Percentiles rank a stretch among this genome's conserved stretches.
phyloP scores from a whole-genome alignment of 2,113 vertebrate genomes.

The Sorex fumeus region DNA sequence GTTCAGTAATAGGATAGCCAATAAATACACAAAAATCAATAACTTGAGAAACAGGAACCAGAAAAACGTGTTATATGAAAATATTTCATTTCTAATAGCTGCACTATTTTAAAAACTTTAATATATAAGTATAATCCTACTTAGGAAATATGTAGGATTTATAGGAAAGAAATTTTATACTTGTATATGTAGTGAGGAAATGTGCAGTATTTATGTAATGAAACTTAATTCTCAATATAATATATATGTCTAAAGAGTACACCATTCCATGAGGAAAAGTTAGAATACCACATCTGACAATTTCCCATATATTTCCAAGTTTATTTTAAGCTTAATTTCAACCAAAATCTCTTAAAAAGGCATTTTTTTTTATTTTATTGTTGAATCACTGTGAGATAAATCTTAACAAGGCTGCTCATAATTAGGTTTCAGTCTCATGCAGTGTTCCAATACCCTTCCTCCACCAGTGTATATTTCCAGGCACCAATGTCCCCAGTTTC shows the following conservation, averaged over 20 bases:
- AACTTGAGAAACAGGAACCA: conserved; percentile 26
- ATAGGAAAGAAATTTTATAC: background rate
- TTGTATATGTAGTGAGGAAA: conserved; percentile 14
- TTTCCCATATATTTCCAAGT: background rate
- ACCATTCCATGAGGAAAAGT: background rate
- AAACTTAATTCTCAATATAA: background rate
- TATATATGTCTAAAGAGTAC: background rate
- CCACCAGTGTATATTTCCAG: too few species aligned
- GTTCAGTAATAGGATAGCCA: background rate
- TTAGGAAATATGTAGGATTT: conserved; percentile 14
- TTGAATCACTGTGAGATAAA: too few species aligned
- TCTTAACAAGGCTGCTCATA: too few species aligned
- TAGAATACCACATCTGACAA: background rate
- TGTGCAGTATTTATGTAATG: background rate
- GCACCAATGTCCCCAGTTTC: too few species aligned
- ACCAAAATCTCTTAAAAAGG: background rate
- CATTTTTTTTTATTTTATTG: too few species aligned
- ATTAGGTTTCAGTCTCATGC: too few species aligned
- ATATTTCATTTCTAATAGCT: background rate
- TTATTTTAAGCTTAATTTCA: conserved; percentile 4
- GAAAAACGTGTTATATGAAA: background rate
- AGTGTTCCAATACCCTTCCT: too few species aligned
- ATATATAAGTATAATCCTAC: background rate
- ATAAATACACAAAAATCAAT: conserved; percentile 16
- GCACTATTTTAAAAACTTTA: conserved; percentile 23